Percentiles rank a stretch among this genome's conserved stretches.
Evolutionary conservation across 35 echinoderm and acorn worm genomes (phyloP).

Genomic region (Ophioderma brevispina): DNA sequence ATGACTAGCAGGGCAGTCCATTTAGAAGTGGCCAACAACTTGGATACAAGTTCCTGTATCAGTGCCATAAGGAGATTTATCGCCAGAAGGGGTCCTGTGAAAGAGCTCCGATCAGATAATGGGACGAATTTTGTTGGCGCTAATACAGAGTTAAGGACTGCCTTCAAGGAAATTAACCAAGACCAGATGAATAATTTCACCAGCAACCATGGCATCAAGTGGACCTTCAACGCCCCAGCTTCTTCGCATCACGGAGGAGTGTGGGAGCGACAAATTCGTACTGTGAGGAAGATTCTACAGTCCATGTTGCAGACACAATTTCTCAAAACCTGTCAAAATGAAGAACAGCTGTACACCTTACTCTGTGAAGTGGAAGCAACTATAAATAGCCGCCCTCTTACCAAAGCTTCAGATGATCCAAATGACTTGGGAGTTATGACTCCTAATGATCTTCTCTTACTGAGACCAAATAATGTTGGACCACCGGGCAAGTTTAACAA

Average conservation of each 20-base stretch:
- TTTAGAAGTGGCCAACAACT: constrained; percentile 11
- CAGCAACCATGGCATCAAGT: constrained; percentile 13
- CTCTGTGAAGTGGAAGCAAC: constrained; percentile 28
- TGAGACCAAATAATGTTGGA: not conserved
- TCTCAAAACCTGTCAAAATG: constrained; percentile 33
- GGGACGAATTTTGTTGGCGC: constrained; percentile 55
- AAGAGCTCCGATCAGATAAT: constrained; percentile 49
- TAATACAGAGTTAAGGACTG: constrained; percentile 9
- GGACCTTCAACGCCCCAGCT: constrained; percentile 42
- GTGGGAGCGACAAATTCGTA: constrained; percentile 54
- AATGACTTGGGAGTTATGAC: constrained; percentile 1
- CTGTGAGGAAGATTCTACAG: constrained; percentile 29
- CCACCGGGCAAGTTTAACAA: not conserved
- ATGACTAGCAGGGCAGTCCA: constrained; percentile 33
- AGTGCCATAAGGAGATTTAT: constrained; percentile 45
- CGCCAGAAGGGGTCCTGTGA: constrained; percentile 7
- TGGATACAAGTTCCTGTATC: constrained; percentile 51
- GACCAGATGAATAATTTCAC: constrained; percentile 2
- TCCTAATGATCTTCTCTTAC: not conserved
- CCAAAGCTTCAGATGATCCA: constrained; percentile 1
- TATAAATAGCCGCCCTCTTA: constrained; percentile 33
- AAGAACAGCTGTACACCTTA: constrained; percentile 4
- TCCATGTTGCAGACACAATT: constrained; percentile 1
- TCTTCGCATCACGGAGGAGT: constrained; percentile 47
- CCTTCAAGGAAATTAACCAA: not conserved